phyloP scores from a whole-genome alignment of 1,140 invertebrate species.

The Scaptomyza montana region DNA sequence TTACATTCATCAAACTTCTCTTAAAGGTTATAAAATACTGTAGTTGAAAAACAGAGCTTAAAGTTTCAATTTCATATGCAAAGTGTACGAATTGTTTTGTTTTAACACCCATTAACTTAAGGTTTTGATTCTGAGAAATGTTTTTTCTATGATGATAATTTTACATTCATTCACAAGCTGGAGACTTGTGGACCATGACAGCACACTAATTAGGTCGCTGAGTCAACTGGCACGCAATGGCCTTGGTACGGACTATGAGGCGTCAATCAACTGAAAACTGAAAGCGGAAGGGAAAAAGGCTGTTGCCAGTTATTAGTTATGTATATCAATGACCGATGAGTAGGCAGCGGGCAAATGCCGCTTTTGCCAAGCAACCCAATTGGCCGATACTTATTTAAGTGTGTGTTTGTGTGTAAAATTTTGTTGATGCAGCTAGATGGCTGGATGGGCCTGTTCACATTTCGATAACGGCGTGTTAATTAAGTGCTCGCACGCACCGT shows the following conservation, averaged over 20 bases:
- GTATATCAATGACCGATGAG: conserved; percentile 43
- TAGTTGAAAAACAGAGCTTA: too few relatives aligned
- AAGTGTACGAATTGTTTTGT: too few relatives aligned
- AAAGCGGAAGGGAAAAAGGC: neutral
- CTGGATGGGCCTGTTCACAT: conserved; percentile 15
- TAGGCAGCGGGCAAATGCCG: neutral
- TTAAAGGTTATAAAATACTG: too few relatives aligned
- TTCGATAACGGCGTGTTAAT: conserved; percentile 71
- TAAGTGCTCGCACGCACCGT: conserved; percentile 72
- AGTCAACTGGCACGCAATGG: conserved; percentile 6
- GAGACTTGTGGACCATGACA: neutral
- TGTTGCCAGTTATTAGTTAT: conserved; percentile 46
- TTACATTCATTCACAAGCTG: neutral
- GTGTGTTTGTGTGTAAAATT: conserved; percentile 30
- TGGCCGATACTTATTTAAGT: conserved; percentile 45
- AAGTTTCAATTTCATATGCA: too few relatives aligned
- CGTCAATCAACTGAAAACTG: conserved; percentile 1
- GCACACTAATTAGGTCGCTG: conserved; percentile 12
- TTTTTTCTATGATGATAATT: conserved; percentile 4
- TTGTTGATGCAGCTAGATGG: neutral
- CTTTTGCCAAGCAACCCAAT: conserved; percentile 35
- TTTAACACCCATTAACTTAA: too few relatives aligned
- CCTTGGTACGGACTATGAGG: neutral
- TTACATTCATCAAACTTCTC: too few relatives aligned
- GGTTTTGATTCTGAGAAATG: too few relatives aligned